A percentile compares a stretch with the other conserved stretches of the same genome.
phyloP scores from a whole-genome alignment of 2,888 invertebrate genomes.

The Acronicta alni region DNA sequence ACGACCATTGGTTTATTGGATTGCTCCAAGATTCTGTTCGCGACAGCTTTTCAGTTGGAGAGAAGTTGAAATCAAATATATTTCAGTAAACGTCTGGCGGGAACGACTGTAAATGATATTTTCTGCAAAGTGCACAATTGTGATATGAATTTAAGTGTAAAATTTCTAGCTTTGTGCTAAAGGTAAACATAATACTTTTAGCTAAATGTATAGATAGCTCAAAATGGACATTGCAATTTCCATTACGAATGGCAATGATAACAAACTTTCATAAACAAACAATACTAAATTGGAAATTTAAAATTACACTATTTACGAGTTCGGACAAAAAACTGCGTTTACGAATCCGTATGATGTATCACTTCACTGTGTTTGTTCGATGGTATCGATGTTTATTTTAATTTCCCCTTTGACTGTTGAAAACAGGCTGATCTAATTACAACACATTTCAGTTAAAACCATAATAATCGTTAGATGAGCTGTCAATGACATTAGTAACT shows the following conservation, averaged over 20 bases:
- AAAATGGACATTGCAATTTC: slow-evolving; percentile 5
- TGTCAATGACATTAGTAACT: slow-evolving; percentile 41
- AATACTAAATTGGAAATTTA: not conserved
- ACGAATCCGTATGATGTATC: not conserved
- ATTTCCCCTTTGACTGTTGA: not conserved
- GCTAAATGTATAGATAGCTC: not conserved
- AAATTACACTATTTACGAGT: not conserved
- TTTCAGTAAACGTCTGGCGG: slow-evolving; percentile 25
- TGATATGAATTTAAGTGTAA: slow-evolving; percentile 42
- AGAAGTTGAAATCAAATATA: slow-evolving; percentile 45
- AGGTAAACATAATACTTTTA: slow-evolving; percentile 22
- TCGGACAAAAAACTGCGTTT: not conserved
- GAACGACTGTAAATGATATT: slow-evolving; percentile 38
- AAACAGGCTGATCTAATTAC: not conserved
- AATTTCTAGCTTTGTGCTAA: slow-evolving; percentile 30
- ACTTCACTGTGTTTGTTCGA: not conserved
- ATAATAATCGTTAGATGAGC: slow-evolving; percentile 19
- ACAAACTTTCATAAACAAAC: not conserved
- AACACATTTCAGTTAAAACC: slow-evolving; percentile 7
- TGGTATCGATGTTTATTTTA: not conserved
- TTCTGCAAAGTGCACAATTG: slow-evolving; percentile 41
- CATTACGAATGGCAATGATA: slow-evolving; percentile 15
- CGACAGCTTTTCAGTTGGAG: slow-evolving; percentile 36
- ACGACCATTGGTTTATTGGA: slow-evolving; percentile 47
- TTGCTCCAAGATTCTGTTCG: slow-evolving; percentile 38